Evolutionary conservation across 23 tunicate genomes (phyloP).

Genomic region (Styela plicata): DNA sequence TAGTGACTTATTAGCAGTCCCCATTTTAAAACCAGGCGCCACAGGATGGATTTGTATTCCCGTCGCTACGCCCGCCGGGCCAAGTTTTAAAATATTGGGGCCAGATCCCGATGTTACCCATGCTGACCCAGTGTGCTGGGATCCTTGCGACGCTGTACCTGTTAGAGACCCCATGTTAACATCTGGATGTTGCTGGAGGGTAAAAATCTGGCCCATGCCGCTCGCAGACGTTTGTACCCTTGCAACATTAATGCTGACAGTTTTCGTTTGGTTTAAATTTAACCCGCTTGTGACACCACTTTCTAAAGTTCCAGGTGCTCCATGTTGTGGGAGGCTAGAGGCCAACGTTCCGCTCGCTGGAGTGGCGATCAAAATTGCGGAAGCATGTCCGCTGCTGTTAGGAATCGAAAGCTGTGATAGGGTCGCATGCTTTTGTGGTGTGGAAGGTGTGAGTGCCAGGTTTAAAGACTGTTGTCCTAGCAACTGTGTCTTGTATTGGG

Average conservation of each 20-base stretch:
- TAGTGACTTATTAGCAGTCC: slow-evolving; percentile 15
- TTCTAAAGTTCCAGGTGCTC: slow-evolving; percentile 12
- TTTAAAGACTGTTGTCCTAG: slow-evolving; percentile 23
- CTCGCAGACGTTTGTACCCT: slow-evolving; percentile 31
- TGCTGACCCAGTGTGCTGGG: slow-evolving; percentile 17
- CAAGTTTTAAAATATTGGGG: slow-evolving; percentile 27
- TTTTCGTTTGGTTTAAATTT: slow-evolving; percentile 36
- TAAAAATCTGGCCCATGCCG: slow-evolving; percentile 18
- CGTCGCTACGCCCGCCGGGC: slow-evolving; percentile 13
- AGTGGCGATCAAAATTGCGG: slow-evolving; percentile 15
- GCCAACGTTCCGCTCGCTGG: slow-evolving; percentile 30
- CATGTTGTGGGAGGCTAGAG: slow-evolving; percentile 8
- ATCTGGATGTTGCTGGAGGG: slow-evolving; percentile 18
- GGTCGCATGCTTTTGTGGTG: slow-evolving; percentile 19
- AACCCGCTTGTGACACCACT: not conserved
- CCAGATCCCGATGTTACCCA: slow-evolving; percentile 33
- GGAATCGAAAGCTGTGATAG: slow-evolving; percentile 31
- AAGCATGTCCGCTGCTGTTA: slow-evolving; percentile 16
- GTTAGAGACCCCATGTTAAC: slow-evolving; percentile 6
- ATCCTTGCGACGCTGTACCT: not conserved
- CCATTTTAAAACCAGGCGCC: slow-evolving; percentile 6
- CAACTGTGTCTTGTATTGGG: slow-evolving; percentile 12
- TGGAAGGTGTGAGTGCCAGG: slow-evolving; percentile 26
- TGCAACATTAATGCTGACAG: slow-evolving; percentile 64
- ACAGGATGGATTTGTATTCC: slow-evolving; percentile 35